phyloP scores from a whole-genome alignment of 2,113 vertebrate genomes.

The Rattus rattus region DNA sequence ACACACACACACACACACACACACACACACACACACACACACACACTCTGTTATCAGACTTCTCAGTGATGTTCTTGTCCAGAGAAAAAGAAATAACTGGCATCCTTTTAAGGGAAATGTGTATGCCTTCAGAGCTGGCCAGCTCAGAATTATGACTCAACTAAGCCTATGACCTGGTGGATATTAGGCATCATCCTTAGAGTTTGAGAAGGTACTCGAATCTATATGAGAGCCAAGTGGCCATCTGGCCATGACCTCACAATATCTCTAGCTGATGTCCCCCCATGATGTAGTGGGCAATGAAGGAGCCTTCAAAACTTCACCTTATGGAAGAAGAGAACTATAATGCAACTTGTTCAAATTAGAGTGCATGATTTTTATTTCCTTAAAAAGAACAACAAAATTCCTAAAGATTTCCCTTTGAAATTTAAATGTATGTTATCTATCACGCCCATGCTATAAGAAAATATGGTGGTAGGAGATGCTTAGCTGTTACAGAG shows the following conservation, averaged over 20 bases:
- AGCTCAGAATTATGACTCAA: background rate
- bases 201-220: background rate
- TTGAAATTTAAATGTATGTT: constrained; percentile 24
- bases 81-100: background rate
- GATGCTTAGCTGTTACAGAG: background rate
- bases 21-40: background rate
- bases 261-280: background rate
- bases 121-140: background rate
- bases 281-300: background rate
- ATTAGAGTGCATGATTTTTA: background rate
- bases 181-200: background rate
- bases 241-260: background rate
- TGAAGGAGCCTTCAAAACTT: background rate
- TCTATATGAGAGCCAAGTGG: background rate
- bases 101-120: background rate
- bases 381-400: constrained; percentile 42
- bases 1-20: background rate
- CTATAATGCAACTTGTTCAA: background rate
- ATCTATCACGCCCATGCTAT: background rate
- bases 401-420: constrained; percentile 33
- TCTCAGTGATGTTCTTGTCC: background rate
- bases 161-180: background rate
- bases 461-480: background rate
- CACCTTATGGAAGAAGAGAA: background rate
- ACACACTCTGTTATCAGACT: background rate